Evolutionary conservation across 2,888 invertebrate genomes (phyloP).

Genomic region (Argyresthia albistria): DNA sequence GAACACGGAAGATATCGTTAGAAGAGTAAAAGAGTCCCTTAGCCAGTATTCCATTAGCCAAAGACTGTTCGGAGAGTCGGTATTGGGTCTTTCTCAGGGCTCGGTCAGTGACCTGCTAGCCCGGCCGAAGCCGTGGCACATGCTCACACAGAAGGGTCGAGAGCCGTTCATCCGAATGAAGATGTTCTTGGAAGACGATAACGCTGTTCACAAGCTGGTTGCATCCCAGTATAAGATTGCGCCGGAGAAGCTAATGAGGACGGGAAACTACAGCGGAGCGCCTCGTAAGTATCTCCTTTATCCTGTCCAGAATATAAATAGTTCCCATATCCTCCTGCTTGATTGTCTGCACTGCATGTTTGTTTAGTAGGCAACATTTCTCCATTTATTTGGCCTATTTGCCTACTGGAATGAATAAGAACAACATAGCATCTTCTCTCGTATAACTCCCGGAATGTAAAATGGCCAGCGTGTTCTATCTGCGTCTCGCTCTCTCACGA

Average conservation of each 20-base stretch:
- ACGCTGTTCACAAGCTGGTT: slow-evolving; percentile 94
- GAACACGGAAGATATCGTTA: slow-evolving; percentile 98
- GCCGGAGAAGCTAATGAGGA: slow-evolving; percentile 97
- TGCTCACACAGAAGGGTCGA: slow-evolving; percentile 97
- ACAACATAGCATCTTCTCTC: no score
- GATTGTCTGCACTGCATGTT: no score
- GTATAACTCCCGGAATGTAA: no score
- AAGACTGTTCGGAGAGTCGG: slow-evolving; percentile 97
- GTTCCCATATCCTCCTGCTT: no score
- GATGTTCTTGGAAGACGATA: slow-evolving; percentile 96
- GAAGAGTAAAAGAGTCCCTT: slow-evolving; percentile 94
- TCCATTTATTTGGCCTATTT: no score
- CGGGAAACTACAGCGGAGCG: slow-evolving; percentile 90
- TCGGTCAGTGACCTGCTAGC: slow-evolving; percentile 98
- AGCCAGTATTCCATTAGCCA: slow-evolving; percentile 98
- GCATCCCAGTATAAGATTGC: slow-evolving; percentile 99
- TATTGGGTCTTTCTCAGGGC: slow-evolving; percentile 96
- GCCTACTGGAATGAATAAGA: no score
- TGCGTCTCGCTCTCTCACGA: no score
- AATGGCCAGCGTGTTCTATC: no score
- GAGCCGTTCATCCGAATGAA: slow-evolving; percentile 99
- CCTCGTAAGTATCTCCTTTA: slow-evolving; percentile 77
- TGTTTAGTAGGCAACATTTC: no score
- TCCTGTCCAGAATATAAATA: no score
- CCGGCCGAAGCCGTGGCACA: slow-evolving; percentile 98